Evolutionary conservation across 2,888 invertebrate species (phyloP).

Genomic region (Ectemnius continuus): DNA sequence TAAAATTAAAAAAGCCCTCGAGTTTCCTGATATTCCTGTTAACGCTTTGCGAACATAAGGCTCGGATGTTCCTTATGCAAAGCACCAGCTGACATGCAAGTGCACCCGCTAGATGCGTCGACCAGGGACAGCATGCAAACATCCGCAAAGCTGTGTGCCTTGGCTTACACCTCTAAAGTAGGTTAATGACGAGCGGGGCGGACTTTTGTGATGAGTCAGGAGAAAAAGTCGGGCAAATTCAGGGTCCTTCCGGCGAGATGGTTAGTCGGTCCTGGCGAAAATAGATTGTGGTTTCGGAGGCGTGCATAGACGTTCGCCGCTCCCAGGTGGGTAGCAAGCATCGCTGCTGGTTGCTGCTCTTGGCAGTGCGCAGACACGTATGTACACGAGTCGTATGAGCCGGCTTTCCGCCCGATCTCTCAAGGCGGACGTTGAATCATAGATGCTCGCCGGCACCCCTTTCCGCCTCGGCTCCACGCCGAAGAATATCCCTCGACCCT

Average conservation of each 20-base stretch:
- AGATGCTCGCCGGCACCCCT: slow-evolving; percentile 53
- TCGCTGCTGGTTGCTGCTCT: slow-evolving; percentile 12
- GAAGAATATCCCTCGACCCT: slow-evolving; percentile 53
- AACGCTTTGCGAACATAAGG: no score
- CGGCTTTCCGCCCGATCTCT: slow-evolving; percentile 22
- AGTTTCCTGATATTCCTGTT: no score
- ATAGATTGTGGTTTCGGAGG: slow-evolving; percentile 37
- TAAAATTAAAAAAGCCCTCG: no score
- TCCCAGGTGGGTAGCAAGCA: slow-evolving; percentile 11
- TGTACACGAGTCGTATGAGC: neutral
- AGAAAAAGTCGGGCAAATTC: slow-evolving; percentile 35
- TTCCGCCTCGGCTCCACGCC: slow-evolving; percentile 36
- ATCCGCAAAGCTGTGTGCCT: no score
- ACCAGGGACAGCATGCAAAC: no score
- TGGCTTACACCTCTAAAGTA: neutral
- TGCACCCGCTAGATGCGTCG: no score
- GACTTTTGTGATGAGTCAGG: neutral
- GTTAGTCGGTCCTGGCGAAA: slow-evolving; percentile 45
- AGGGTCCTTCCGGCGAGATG: slow-evolving; percentile 46
- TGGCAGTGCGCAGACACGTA: slow-evolving; percentile 10
- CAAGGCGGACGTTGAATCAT: slow-evolving; percentile 65
- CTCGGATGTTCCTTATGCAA: no score
- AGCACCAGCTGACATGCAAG: no score
- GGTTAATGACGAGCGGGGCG: neutral
- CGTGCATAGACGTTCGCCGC: neutral